Evolutionary conservation across 1,140 invertebrate genomes (phyloP), one percentile per base, ranked within the genome.

Genomic region (Oryctes rhinoceros): DNA sequence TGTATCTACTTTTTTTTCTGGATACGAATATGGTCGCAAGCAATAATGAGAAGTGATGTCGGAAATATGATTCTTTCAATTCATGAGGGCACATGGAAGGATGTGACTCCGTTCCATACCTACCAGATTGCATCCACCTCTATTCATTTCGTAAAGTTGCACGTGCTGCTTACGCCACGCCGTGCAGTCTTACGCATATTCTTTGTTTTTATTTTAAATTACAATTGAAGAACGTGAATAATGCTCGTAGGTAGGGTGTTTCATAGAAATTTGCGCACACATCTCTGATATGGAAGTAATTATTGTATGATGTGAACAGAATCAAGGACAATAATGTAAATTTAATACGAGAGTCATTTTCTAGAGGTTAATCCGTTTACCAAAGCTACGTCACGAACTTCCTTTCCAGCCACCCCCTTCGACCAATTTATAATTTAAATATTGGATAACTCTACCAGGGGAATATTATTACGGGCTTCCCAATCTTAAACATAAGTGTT

Each of bases 21-120:
- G 5, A 1, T 44, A 10, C 39, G 39, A 44, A 10, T 4, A 44
- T 44, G 39, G 5, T 53, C n/a, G 1, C n/a, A 24, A 9, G 65
- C 6, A 67, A 30, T 67, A 30, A 53, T 53, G n/a, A 13, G 4
- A 53, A 13, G 65, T 67, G 65, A 30, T 67, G 78, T 59, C 53
- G 78, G 53, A 78, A 78, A 78, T 78, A 78, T 78, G 78, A 78
- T 78, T 78, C 78, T 44, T 39, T 24, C 35, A 30, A 44, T 49
- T 35, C 49, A 37, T 24, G 24, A 78, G 48, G 78, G 78, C 78
- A 78, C 78, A 49, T 78, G 78, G 47, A 15, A 47, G 78, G 78
- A 78, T 78, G 78, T 78, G 53, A 59, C 20, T 78, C 7, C 24
- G 18, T 78, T 62, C 18, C 24, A 35, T 62, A 78, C 49, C 74